Evolutionary conservation across 2,113 vertebrate genomes (phyloP).

Genomic region (Phrynosoma platyrhinos): DNA sequence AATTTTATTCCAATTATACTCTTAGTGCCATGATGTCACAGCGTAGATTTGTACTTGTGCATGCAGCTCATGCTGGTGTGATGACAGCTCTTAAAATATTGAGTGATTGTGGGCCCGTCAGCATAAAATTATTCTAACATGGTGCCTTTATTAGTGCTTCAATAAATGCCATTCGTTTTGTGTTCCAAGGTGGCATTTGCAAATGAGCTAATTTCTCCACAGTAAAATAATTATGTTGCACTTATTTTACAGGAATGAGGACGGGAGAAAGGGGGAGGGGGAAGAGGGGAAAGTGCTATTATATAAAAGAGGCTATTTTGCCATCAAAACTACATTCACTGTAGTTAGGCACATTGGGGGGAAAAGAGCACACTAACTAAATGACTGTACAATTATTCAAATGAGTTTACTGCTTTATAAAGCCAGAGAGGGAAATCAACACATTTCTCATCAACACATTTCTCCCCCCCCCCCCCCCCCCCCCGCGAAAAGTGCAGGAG

Average conservation of each 20-base stretch:
- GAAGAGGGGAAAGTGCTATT: conserved; percentile 74
- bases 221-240: conserved; percentile 85
- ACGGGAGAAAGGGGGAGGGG: conserved; percentile 30
- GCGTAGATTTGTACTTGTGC: conserved; percentile 86
- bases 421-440: conserved; percentile 73
- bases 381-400: conserved; percentile 85
- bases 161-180: conserved; percentile 87
- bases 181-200: conserved; percentile 83
- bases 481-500: too few relatives aligned
- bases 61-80: conserved; percentile 84
- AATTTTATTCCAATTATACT: conserved; percentile 87
- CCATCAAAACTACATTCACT: conserved; percentile 78
- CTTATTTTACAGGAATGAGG: conserved; percentile 75
- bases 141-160: conserved; percentile 86
- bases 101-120: conserved; percentile 84
- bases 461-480: neutral
- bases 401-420: conserved; percentile 76
- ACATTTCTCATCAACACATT: conserved; percentile 72
- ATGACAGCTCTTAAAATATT: conserved; percentile 89
- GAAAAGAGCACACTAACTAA: conserved; percentile 81
- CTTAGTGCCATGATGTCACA: conserved; percentile 83
- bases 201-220: conserved; percentile 86
- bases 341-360: conserved; percentile 71
- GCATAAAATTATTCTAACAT: conserved; percentile 88
- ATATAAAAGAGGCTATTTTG: conserved; percentile 82